phyloP scores from a whole-genome alignment of 2,888 invertebrate genomes.

The Eurois occulta region DNA sequence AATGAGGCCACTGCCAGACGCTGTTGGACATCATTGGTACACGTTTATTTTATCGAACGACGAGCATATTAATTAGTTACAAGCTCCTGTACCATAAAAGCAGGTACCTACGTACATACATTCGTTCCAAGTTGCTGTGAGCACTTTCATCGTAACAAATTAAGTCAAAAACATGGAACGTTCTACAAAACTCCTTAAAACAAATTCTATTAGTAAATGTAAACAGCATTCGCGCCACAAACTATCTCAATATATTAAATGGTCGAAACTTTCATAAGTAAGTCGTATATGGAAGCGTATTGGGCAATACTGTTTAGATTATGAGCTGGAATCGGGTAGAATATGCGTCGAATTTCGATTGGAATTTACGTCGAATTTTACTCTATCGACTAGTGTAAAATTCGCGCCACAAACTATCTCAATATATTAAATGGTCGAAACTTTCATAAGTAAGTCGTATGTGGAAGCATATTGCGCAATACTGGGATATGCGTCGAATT shows the following conservation, averaged over 20 bases:
- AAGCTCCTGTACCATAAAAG: neutral
- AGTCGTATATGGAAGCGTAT: slow-evolving; percentile 39
- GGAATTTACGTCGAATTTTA: neutral
- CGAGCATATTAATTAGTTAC: neutral
- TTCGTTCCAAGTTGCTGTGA: neutral
- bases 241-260: slow-evolving; percentile 57
- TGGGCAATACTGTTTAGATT: neutral
- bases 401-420: too few relatives aligned
- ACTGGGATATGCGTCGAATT: too few relatives aligned
- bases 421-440: too few relatives aligned
- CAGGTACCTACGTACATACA: neutral
- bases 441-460: too few relatives aligned
- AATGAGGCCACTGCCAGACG: neutral
- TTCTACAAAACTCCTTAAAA: slow-evolving; percentile 28
- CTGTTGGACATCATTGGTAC: neutral
- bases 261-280: slow-evolving; percentile 41
- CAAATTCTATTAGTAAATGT: slow-evolving; percentile 44
- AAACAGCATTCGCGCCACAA: slow-evolving; percentile 22
- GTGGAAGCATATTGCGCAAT: too few relatives aligned
- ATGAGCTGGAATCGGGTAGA: neutral
- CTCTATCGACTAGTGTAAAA: too few relatives aligned
- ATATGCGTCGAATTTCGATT: neutral
- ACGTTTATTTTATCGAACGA: neutral
- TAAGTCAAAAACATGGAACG: slow-evolving; percentile 7
- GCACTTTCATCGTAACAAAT: slow-evolving; percentile 3